A percentile compares a stretch with the other conserved stretches of the same genome.
These are phyloP conservation scores for Aricia agestis DNA, from an alignment of 1,140 invertebrate genomes.

Conservation along the genomic window DNA sequence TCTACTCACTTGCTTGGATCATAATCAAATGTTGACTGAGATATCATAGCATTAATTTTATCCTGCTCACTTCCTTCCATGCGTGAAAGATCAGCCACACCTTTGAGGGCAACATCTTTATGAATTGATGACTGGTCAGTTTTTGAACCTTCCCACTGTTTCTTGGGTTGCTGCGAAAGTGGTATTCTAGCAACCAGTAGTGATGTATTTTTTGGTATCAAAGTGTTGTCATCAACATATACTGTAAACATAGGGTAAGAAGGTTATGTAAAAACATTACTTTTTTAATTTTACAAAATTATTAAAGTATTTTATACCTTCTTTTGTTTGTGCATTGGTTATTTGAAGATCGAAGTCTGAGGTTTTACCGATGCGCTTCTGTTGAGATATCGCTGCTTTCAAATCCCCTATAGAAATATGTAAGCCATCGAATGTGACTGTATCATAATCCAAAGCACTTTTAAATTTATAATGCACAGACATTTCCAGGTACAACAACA, in stretches of 20 bases:
- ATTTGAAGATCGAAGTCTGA: slow-evolving; percentile 97
- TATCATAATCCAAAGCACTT: slow-evolving; percentile 95
- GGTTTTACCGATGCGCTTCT: slow-evolving; percentile 95
- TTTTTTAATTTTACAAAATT: not conserved
- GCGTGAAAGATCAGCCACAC: slow-evolving; percentile 87
- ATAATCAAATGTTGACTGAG: slow-evolving; percentile 96
- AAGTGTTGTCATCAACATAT: slow-evolving; percentile 90
- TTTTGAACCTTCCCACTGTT: slow-evolving; percentile 81
- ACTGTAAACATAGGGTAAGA: slow-evolving; percentile 78
- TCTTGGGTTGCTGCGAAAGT: slow-evolving; percentile 83
- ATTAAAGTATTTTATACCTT: slow-evolving; percentile 79
- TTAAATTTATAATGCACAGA: slow-evolving; percentile 99
- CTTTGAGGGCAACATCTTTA: slow-evolving; percentile 75
- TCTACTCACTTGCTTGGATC: slow-evolving; percentile 93
- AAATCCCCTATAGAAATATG: slow-evolving; percentile 96
- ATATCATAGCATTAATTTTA: slow-evolving; percentile 98
- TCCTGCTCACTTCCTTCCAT: slow-evolving; percentile 96
- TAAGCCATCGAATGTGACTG: slow-evolving; percentile 96
- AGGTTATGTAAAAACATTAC: slow-evolving; percentile 28
- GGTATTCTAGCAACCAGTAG: slow-evolving; percentile 96
- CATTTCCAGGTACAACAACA: slow-evolving; percentile 77
- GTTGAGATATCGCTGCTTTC: slow-evolving; percentile 95
- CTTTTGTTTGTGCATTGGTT: slow-evolving; percentile 98
- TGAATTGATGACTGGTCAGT: slow-evolving; percentile 50
- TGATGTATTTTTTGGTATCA: slow-evolving; percentile 98